A percentile compares a stretch with the other conserved stretches of the same genome.
phyloP scores from a whole-genome alignment of 2,797 vertebrate species.

The Pempheris klunzingeri region DNA sequence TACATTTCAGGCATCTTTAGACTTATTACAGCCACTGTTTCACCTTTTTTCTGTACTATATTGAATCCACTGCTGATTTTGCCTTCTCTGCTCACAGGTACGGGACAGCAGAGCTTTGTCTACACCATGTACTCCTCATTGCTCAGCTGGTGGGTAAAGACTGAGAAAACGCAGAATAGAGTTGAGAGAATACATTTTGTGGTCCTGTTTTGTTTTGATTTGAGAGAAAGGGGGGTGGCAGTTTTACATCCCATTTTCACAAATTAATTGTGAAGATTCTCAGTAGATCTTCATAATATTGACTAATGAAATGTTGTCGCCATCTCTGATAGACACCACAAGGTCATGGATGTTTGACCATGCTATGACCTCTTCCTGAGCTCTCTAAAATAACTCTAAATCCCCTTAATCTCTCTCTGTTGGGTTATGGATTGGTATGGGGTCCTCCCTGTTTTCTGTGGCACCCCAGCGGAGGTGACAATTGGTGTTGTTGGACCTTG shows the following conservation, averaged over 20 bases:
- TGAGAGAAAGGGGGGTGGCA: neutral
- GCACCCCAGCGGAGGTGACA: slow-evolving; percentile 70
- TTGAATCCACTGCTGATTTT: neutral
- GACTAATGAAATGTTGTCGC: neutral
- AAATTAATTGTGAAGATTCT: neutral
- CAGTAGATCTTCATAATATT: neutral
- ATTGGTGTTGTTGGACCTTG: slow-evolving; percentile 63
- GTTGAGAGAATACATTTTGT: neutral
- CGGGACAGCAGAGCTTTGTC: slow-evolving; percentile 93
- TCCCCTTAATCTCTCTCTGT: slow-evolving; percentile 44
- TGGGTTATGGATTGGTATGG: slow-evolving; percentile 36
- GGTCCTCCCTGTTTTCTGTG: slow-evolving; percentile 35
- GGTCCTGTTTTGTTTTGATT: neutral
- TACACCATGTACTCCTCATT: slow-evolving; percentile 90
- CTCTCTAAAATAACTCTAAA: slow-evolving; percentile 50
- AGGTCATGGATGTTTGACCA: slow-evolving; percentile 28
- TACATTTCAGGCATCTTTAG: neutral
- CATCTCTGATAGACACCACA: neutral
- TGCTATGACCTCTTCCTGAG: slow-evolving; percentile 20
- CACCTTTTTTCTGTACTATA: neutral
- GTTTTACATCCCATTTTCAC: neutral
- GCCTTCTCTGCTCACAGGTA: slow-evolving; percentile 83
- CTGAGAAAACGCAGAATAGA: neutral
- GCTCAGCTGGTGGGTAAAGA: slow-evolving; percentile 90
- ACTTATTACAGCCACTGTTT: neutral